phyloP scores from a whole-genome alignment of 2,113 vertebrate genomes.

The Pedetes capensis region DNA sequence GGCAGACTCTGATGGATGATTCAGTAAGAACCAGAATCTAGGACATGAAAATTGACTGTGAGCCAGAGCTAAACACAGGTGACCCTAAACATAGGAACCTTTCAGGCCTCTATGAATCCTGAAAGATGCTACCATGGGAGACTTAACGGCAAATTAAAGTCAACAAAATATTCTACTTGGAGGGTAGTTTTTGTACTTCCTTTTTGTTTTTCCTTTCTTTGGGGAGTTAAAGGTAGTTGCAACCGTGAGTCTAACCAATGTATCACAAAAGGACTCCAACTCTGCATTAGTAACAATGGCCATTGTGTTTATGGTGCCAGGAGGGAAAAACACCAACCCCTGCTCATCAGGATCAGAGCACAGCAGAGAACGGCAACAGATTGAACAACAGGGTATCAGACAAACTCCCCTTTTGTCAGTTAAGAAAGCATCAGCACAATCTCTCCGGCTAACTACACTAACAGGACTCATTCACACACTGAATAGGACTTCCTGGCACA shows the following conservation, averaged over 20 bases:
- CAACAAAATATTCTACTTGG: not conserved
- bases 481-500: conserved; percentile 80
- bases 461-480: conserved; percentile 76
- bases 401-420: conserved; percentile 64
- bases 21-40: not conserved
- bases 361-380: not conserved
- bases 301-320: not conserved
- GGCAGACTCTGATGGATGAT: not conserved
- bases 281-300: not conserved
- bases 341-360: not conserved
- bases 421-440: conserved; percentile 27
- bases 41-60: not conserved
- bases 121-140: not conserved
- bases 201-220: not conserved
- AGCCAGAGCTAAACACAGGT: not conserved
- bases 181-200: not conserved
- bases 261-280: not conserved
- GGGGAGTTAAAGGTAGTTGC: not conserved
- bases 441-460: conserved; percentile 33
- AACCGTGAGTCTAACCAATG: not conserved
- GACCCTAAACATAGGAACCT: not conserved
- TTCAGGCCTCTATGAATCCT: not conserved
- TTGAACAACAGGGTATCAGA: not conserved
- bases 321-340: not conserved
- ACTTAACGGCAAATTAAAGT: not conserved